Conservation (phyloP, 2,113 vertebrate genomes). For the Carettochelys insculpta region DNA sequence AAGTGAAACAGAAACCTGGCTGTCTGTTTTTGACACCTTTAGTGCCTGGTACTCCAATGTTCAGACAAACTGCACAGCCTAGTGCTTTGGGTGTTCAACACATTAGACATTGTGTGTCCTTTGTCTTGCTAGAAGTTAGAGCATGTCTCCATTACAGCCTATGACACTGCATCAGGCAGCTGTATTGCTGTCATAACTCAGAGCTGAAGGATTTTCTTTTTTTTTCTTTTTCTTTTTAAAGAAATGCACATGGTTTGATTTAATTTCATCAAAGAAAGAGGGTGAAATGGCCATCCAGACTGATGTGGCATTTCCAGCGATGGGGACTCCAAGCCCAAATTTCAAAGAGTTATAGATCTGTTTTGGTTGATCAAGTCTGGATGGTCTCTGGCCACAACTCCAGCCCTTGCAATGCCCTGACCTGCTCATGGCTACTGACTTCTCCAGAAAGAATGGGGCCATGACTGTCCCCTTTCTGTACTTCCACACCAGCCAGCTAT, state of each 20-base stretch:
- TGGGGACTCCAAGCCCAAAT: background rate
- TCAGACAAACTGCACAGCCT: background rate
- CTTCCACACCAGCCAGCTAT: background rate
- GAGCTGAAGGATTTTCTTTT: background rate
- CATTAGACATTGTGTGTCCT: background rate
- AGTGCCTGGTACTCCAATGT: accelerated
- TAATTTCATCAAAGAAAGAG: background rate
- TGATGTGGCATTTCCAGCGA: background rate
- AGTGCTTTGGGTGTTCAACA: accelerated
- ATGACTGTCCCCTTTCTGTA: accelerated
- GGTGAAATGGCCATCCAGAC: background rate
- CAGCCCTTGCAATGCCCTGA: background rate
- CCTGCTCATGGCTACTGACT: background rate
- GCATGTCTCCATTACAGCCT: background rate
- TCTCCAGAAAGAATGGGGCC: background rate
- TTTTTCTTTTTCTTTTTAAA: too few species aligned
- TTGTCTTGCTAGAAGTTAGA: background rate
- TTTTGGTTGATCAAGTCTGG: background rate
- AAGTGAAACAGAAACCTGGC: accelerated
- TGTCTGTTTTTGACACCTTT: background rate
- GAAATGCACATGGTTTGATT: constrained; percentile 36
- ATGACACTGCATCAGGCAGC: background rate
- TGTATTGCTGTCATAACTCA: background rate
- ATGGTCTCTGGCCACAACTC: accelerated
- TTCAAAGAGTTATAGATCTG: background rate